Base-by-base conservation (phyloP, 2,888 invertebrate genomes). In the Parnassius glacialis region DNA sequence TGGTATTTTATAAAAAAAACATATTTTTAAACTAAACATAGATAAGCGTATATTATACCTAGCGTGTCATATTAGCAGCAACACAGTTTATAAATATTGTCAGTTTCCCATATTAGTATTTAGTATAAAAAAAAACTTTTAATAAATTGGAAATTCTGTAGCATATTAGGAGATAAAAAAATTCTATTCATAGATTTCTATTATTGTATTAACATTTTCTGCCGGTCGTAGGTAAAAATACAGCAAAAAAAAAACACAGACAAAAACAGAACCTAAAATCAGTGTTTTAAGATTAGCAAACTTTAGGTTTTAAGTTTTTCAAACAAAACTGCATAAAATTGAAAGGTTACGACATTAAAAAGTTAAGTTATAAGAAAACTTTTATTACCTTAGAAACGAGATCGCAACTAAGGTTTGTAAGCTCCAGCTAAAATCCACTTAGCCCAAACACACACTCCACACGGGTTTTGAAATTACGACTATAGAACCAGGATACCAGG, bases 401-500 rank as follows among this genome's bases (percentile, higher is more conserved):
- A 34, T 52, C 34, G 52, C 41, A 59, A 52, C 3, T 10, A 47
- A 45, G 9, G 10, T 45, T 10, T 25, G 20, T 12, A 42, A 43
- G 42, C n/a, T 25, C 45, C 20, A 10, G 9, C 50, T 13, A 13
- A 2, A 52, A 57, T 55, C 52, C 16, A 47, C 52, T 64, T 58
- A 59, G 56, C 59, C 61, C 60, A 61, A 62, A 60, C 54, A 72
- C 68, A 68, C 71, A 79, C 79, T 75, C 72, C 76, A 68, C 77
- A 76, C 43, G 11, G 11, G 74, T 78, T 71, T 74, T 48, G 9
- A 69, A 68, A 67, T 71, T 70, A 74, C 71, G 69, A 67, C 69
- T 70, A 70, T 71, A 68, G 70, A 74, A 78, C 70, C 74, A 72
- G 83, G 81, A 69, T 74, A 80, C 71, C 74, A 72, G 84, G 80